These are phyloP conservation scores for Pegoplata infirma DNA, from an alignment of 2,888 invertebrate species.

Conservation along the genomic window DNA sequence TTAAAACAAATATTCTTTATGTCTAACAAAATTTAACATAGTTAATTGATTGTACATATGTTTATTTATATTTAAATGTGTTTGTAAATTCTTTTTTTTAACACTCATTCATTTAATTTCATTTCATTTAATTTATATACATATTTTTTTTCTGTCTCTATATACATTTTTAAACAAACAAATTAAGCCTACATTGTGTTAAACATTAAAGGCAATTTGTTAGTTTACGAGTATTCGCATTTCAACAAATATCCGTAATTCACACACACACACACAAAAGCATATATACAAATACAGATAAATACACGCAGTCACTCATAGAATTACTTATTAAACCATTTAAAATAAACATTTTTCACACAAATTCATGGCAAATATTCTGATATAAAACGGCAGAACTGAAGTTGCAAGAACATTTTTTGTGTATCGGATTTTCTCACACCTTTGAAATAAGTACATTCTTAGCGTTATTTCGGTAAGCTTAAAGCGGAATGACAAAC, in stretches of 20 bases:
- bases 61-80: too few species aligned
- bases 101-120: slow-evolving; percentile 31
- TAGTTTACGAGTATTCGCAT: slow-evolving; percentile 20
- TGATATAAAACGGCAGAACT: too few species aligned
- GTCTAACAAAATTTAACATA: too few species aligned
- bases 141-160: slow-evolving; percentile 1
- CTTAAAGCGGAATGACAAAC: too few species aligned
- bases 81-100: too few species aligned
- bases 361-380: not conserved
- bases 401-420: too few species aligned
- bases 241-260: slow-evolving; percentile 33
- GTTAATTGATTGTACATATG: too few species aligned
- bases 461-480: too few species aligned
- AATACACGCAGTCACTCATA: not conserved
- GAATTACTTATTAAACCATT: not conserved
- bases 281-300: slow-evolving; percentile 4
- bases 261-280: not conserved
- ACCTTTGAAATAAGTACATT: too few species aligned
- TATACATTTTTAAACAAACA: slow-evolving; percentile 34
- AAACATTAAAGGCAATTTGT: slow-evolving; percentile 58
- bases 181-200: slow-evolving; percentile 55
- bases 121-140: slow-evolving; percentile 43
- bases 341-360: not conserved
- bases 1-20: too few species aligned
- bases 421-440: too few species aligned